phyloP scores from a whole-genome alignment of 2,797 vertebrate genomes.

The Protosalanx chinensis region DNA sequence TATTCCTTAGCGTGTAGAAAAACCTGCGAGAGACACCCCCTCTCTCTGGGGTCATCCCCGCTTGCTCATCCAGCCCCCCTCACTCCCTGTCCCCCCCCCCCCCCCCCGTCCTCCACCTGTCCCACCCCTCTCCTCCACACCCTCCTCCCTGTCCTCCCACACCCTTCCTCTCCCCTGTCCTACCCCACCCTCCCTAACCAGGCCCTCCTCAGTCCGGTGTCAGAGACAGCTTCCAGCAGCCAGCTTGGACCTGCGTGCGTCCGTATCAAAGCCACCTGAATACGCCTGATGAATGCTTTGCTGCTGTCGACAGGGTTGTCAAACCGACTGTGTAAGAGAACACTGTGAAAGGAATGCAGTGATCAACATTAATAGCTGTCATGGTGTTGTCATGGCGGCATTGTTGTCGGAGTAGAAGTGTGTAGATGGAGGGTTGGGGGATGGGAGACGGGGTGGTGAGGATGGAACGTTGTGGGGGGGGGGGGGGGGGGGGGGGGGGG shows the following conservation, averaged over 20 bases:
- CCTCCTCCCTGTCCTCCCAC: neutral
- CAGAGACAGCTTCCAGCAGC: too few species aligned
- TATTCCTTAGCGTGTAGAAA: neutral
- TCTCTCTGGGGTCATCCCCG: constrained; percentile 1
- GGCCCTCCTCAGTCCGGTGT: too few species aligned
- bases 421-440: neutral
- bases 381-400: neutral
- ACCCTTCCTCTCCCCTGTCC: constrained; percentile 4
- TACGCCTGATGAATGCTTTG: neutral
- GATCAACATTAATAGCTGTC: neutral
- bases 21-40: neutral
- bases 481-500: constrained; percentile 26
- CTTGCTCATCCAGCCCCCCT: neutral
- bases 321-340: neutral
- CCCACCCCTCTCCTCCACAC: neutral
- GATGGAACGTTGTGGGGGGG: neutral
- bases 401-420: neutral
- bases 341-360: neutral
- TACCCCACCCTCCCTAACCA: neutral
- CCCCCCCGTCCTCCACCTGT: neutral
- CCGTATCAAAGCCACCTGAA: too few species aligned
- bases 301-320: neutral
- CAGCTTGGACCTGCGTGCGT: too few species aligned
- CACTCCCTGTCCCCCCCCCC: constrained; percentile 1
- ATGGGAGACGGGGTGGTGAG: neutral